Evolutionary conservation across 2,888 invertebrate species (phyloP), one percentile per base, ranked within the genome.

Genomic region (Spisula subtruncata): DNA sequence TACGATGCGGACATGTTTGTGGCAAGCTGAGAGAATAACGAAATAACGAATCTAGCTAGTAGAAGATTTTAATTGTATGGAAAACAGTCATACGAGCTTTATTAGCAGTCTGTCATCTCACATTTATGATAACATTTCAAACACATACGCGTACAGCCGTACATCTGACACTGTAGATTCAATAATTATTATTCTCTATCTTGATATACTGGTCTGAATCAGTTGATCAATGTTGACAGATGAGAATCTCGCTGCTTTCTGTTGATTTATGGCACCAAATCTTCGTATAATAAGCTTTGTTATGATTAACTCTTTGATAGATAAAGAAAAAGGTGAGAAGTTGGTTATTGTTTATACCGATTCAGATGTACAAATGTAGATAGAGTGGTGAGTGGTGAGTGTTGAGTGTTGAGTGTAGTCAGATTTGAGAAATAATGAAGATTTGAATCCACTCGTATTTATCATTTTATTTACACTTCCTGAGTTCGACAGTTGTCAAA

Each of bases 61-160:
- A n/a, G n/a, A 35, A 18, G 35, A 35, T 41, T 41, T 41, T 41
- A 8, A 41, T 16, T 32, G 75, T 32, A 60, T 60, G n/a, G 6
- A 60, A n/a, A 60, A 41, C 41, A 41, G 41, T 41, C 41, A 41
- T 60, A n/a, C n/a, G 60, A 60, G 25, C 20, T 75, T 32, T 32
- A 75, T 75, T 75, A 75, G 75, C 8, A 18, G 32, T 32, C 75
- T 75, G 75, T 75, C 75, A 35, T 25, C 75, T 75, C 35, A 14
- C 16, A 75, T 75, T 75, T 75, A 35, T 32, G 32, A 66, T 75
- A 18, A 35, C 35, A 12, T 41, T 75, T 75, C 75, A 75, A 10
- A 35, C 29, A 32, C 0, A 75, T 66, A 66, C 41, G 41, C 8
- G 8, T 41, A 41, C 41, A 5, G 25, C n/a, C 8, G 8, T 41